A percentile compares a stretch with the other conserved stretches of the same genome.
phyloP scores from a whole-genome alignment of 2,888 invertebrate genomes.

The Notodromas monacha region DNA sequence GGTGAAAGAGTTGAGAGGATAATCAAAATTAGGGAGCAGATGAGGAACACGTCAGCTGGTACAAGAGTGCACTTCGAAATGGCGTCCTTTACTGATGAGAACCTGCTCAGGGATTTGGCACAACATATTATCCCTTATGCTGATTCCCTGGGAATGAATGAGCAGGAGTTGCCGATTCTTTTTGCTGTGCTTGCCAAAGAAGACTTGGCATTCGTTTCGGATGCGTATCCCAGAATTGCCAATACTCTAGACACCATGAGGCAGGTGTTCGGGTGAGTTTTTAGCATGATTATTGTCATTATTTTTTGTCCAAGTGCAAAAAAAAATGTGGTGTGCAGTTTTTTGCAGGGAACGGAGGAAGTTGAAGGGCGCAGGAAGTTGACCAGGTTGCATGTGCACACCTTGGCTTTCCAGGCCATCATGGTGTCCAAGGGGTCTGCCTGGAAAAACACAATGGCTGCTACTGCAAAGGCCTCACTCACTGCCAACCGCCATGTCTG shows the following conservation, averaged over 20 bases:
- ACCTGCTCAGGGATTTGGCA: conserved; percentile 28
- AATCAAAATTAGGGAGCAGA: conserved; percentile 28
- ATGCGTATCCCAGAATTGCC: conserved; percentile 44
- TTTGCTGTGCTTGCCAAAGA: conserved; percentile 32
- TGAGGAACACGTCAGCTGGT: conserved; percentile 23
- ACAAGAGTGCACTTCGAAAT: conserved; percentile 49
- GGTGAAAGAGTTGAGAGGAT: conserved; percentile 29
- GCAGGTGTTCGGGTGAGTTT: conserved; percentile 23
- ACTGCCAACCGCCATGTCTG: conserved; percentile 53
- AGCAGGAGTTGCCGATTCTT: conserved; percentile 42
- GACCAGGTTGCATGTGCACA: conserved; percentile 40
- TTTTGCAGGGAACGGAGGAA: no score
- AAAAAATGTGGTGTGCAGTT: no score
- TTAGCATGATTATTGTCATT: no score
- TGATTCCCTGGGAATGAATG: conserved; percentile 59
- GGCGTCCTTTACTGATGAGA: conserved; percentile 45
- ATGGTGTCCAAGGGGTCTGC: conserved; percentile 29
- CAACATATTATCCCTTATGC: conserved; percentile 33
- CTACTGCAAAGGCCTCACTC: conserved; percentile 46
- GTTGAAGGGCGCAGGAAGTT: conserved; percentile 12
- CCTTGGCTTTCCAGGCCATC: conserved; percentile 54
- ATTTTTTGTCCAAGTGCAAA: no score
- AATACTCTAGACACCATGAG: conserved; percentile 48
- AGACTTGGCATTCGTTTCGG: conserved; percentile 34
- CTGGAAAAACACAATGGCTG: conserved; percentile 43